These are phyloP conservation scores for Argopecten irradians DNA, from an alignment of 1,140 invertebrate genomes.

Conservation along the genomic window DNA sequence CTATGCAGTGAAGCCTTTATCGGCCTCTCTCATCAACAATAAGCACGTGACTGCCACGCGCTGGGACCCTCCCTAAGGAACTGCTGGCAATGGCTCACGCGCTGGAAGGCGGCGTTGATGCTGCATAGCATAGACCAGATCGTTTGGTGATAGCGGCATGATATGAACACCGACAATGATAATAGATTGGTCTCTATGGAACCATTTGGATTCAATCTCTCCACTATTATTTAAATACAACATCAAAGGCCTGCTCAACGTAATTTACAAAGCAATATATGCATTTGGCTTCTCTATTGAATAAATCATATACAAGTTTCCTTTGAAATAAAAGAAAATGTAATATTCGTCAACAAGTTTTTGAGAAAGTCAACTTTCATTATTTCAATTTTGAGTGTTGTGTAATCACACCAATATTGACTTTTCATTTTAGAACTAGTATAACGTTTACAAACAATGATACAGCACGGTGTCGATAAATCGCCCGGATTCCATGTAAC, in stretches of 20 bases:
- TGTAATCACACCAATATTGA: neutral
- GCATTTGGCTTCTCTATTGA: neutral
- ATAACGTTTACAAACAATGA: too few species aligned
- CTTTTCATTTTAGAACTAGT: neutral
- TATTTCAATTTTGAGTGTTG: neutral
- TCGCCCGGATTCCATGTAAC: too few species aligned
- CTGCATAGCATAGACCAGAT: neutral
- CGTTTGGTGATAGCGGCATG: neutral
- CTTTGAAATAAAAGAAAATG: conserved; percentile 16
- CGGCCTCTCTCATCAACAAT: neutral
- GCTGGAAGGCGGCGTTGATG: neutral
- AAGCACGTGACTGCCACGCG: neutral
- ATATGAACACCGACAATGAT: neutral
- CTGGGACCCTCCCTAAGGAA: neutral
- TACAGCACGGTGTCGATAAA: too few species aligned
- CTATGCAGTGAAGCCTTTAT: neutral
- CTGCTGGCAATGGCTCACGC: neutral
- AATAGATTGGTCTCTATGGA: neutral
- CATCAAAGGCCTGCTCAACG: neutral
- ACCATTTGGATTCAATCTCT: conserved; percentile 6
- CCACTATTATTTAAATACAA: neutral
- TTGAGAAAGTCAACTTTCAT: neutral
- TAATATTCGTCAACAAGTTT: neutral
- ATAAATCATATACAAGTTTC: neutral
- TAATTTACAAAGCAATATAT: conserved; percentile 5